Percentiles rank a stretch among this genome's conserved stretches.
Evolutionary conservation across 2,797 vertebrate species (phyloP).

Genomic region (Xerus rutilus): DNA sequence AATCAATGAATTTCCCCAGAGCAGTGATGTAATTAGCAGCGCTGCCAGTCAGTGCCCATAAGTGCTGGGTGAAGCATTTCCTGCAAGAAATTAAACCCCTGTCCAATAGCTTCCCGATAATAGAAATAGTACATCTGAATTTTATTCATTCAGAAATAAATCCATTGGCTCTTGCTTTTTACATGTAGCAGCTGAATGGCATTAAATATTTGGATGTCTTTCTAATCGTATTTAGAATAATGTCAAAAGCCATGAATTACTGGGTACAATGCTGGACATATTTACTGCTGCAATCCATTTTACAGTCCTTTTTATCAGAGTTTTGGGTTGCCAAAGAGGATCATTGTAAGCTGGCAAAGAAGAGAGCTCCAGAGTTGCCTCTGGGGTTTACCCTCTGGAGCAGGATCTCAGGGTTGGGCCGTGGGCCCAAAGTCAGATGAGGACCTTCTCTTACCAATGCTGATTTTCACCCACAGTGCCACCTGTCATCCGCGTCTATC

Average conservation of each 20-base stretch:
- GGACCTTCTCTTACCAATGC: not conserved
- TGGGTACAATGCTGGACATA: not conserved
- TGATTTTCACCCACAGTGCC: conserved; percentile 89
- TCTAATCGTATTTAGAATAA: conserved; percentile 67
- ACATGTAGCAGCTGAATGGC: conserved; percentile 45
- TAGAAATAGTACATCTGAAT: conserved; percentile 68
- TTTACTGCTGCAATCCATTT: conserved; percentile 43
- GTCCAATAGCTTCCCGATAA: conserved; percentile 67
- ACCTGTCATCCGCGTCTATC: conserved; percentile 97
- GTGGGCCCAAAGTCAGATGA: not conserved
- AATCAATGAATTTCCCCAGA: conserved; percentile 77
- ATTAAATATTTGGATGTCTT: conserved; percentile 65
- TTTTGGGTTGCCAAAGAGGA: not conserved
- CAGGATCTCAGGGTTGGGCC: not conserved
- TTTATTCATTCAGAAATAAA: conserved; percentile 73
- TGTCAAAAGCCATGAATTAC: conserved; percentile 8
- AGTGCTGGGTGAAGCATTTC: conserved; percentile 68
- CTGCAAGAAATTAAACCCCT: conserved; percentile 64
- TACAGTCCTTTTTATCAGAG: conserved; percentile 18
- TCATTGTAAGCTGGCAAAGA: not conserved
- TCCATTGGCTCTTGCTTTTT: conserved; percentile 39
- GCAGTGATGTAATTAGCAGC: conserved; percentile 74
- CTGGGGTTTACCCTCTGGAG: accelerated
- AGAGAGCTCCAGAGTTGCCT: accelerated
- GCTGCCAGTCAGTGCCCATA: conserved; percentile 71